Base-by-base conservation (phyloP, 2,113 vertebrate genomes). In the Tauraco erythrolophus region DNA sequence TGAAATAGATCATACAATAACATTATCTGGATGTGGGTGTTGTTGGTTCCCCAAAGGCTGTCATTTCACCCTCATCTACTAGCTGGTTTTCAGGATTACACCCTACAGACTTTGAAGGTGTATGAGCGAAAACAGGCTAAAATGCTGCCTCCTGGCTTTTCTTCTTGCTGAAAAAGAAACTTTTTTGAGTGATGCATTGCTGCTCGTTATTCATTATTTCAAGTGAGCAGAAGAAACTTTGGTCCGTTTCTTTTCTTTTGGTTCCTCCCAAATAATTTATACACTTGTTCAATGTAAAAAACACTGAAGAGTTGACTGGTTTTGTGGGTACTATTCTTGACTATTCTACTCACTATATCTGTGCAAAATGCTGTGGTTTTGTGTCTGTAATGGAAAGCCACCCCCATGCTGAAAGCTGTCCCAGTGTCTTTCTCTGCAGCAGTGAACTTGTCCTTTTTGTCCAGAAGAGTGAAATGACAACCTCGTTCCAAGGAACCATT, bases 1-100 rank as follows among this genome's bases (percentile, higher is more conserved):
- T 85, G 96, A 92, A 96, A 95, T 31, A 66, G 62, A 94, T 82
- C 53, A 70, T 71, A 21, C 51, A 88, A 90, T 88, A 91, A 93
- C 78, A 85, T 68, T 53, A 86, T 33, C 93, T 90, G 82, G 39
- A 86, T 88, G 72, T 31, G 56, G 54, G 86, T 76, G 66, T 50
- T 94, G 72, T 45, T 94, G 89, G 66, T 89, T 92, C 77, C 89
- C 66, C 84, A 94, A 85, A 79, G 84, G 50, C 66, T 94, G n/a
- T 89, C 81, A 83, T 68, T 88, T 92, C 0, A 0, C 18, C 12
- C 41, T 64, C 46, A 13, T 61, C 41, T 89, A 18, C 58, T 57
- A 83, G 25, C 22, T 46, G 68, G 15, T 43, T 75, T 91, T 91
- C 31, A 56, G 71, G 43, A 71, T 87, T 84, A 37, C 8, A 54